Conservation (phyloP, 2,113 vertebrate species). For the Desmodus rotundus region DNA sequence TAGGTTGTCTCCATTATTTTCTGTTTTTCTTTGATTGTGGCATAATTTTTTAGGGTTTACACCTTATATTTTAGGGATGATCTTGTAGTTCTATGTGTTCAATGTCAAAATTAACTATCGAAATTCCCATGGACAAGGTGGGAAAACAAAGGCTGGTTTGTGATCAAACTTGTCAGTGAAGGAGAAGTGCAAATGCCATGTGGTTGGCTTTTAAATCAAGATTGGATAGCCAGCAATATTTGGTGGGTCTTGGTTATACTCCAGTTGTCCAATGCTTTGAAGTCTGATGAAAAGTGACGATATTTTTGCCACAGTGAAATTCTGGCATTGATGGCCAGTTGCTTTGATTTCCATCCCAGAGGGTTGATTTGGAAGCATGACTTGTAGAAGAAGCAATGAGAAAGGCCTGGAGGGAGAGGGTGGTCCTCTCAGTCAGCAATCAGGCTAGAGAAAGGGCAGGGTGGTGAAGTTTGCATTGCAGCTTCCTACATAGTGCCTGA, state of each 20-base stretch:
- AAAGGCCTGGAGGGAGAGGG: neutral
- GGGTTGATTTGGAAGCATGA: constrained; percentile 7
- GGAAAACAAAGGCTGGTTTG: constrained; percentile 34
- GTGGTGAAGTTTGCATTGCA: constrained; percentile 48
- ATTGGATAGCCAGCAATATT: constrained; percentile 74
- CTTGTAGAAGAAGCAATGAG: neutral
- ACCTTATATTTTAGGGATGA: constrained; percentile 20
- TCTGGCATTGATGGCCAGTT: constrained; percentile 59
- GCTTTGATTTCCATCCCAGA: constrained; percentile 57
- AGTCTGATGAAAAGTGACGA: constrained; percentile 54
- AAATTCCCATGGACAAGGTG: neutral
- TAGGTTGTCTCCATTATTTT: constrained; percentile 18
- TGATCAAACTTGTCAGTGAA: constrained; percentile 50
- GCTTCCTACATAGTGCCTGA: constrained; percentile 60
- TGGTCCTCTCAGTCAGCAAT: constrained; percentile 58
- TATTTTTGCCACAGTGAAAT: constrained; percentile 71
- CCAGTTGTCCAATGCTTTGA: constrained; percentile 66
- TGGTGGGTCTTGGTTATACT: constrained; percentile 78
- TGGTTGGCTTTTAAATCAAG: constrained; percentile 72
- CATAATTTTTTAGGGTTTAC: neutral
- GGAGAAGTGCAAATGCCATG: constrained; percentile 53
- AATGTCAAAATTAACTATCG: constrained; percentile 36
- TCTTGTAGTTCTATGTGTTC: neutral
- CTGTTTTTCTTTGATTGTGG: constrained; percentile 1
- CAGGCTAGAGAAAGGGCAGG: constrained; percentile 60